These are phyloP conservation scores for Lepidochitona cinerea DNA, from an alignment of 2,888 invertebrate species.

Conservation along the genomic window DNA sequence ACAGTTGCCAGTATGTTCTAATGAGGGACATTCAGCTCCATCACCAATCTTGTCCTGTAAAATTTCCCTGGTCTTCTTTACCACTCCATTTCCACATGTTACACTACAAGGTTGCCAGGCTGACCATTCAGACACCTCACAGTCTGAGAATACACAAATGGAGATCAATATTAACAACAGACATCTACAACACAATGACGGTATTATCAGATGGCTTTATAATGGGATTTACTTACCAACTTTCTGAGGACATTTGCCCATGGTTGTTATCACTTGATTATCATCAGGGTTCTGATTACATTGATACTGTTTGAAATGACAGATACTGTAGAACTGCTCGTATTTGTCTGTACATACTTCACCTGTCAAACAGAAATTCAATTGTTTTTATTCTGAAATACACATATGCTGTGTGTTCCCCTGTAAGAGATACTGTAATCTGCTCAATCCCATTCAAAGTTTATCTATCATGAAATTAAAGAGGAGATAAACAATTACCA, in stretches of 20 bases:
- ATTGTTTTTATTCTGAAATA: no score
- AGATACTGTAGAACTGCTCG: slow-evolving; percentile 31
- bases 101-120: slow-evolving; percentile 1
- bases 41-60: background rate
- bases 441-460: no score
- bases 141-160: background rate
- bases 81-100: slow-evolving; percentile 1
- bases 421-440: no score
- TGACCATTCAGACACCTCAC: background rate
- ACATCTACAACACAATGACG: no score
- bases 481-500: background rate
- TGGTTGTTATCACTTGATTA: background rate
- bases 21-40: background rate
- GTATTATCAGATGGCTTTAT: background rate
- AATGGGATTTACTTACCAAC: background rate
- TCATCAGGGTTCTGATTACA: slow-evolving; percentile 22
- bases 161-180: no score
- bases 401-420: no score
- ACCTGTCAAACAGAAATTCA: slow-evolving; percentile 26
- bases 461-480: no score
- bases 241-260: background rate
- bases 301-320: slow-evolving; percentile 36
- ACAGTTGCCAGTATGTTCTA: background rate
- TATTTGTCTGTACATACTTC: slow-evolving; percentile 37
- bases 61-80: background rate